These are phyloP conservation scores for Erebia ligea DNA, from an alignment of 2,888 invertebrate species.

Conservation along the genomic window DNA sequence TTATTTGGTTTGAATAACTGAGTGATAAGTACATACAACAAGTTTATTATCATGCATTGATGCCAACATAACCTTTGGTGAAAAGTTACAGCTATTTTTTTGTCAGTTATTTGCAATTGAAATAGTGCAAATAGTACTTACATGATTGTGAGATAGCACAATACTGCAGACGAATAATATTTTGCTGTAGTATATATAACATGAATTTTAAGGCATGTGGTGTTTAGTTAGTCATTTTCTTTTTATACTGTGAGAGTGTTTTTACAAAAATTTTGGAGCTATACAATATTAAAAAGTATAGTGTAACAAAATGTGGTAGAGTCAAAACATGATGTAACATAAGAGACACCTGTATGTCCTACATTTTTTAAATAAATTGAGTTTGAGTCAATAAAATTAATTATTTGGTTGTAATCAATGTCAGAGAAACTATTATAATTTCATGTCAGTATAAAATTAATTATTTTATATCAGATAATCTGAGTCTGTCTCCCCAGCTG, in stretches of 20 bases:
- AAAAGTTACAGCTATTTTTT: background rate
- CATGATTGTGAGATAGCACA: no score
- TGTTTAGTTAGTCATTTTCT: background rate
- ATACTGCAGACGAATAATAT: background rate
- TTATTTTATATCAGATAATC: background rate
- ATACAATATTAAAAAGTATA: no score
- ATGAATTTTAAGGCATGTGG: background rate
- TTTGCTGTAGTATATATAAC: background rate
- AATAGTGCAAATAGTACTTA: background rate
- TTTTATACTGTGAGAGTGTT: background rate
- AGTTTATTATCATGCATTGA: background rate
- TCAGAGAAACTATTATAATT: no score
- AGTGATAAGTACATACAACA: background rate
- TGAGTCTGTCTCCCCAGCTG: background rate
- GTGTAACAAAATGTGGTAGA: no score
- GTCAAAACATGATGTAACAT: no score
- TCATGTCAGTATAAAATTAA: no score
- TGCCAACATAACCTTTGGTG: conserved; percentile 6
- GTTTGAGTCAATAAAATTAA: no score
- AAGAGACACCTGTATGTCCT: no score
- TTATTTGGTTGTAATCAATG: no score
- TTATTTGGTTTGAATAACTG: background rate
- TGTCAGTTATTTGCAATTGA: background rate
- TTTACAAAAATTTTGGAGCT: no score
- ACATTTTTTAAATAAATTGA: no score